A percentile compares a stretch with the other conserved stretches of the same genome.
phyloP scores from a whole-genome alignment of 2,888 invertebrate genomes.

The Eristalis pertinax region DNA sequence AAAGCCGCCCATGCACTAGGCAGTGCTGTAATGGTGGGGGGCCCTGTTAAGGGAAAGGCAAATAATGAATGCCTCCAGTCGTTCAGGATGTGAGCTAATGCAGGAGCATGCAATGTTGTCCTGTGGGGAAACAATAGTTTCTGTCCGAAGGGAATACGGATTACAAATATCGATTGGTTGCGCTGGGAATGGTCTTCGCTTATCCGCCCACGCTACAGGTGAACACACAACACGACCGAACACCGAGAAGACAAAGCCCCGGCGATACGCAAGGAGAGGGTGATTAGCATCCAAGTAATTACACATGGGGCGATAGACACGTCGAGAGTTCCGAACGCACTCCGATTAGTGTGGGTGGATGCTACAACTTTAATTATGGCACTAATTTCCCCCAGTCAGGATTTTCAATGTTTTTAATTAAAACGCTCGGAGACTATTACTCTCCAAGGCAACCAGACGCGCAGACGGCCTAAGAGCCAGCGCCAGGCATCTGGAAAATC shows the following conservation, averaged over 20 bases:
- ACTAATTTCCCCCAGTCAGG: conserved; percentile 9
- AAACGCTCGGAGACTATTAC: not conserved
- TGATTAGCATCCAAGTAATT: conserved; percentile 4
- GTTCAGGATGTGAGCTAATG: conserved; percentile 18
- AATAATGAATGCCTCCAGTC: conserved; percentile 7
- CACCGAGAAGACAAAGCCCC: not conserved
- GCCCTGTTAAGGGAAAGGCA: not conserved
- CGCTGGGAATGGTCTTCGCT: conserved; percentile 2
- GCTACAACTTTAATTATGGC: conserved; percentile 14
- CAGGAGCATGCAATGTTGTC: not conserved
- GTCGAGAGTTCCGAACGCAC: not conserved
- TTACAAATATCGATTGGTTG: conserved; percentile 34
- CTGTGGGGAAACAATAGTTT: conserved; percentile 8
- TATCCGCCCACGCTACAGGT: not conserved
- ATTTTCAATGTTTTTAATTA: conserved; percentile 28
- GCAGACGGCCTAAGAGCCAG: not conserved
- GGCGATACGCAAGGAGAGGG: not conserved
- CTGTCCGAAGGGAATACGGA: not conserved
- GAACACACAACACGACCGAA: not conserved
- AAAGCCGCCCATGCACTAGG: not conserved
- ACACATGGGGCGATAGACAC: not conserved
- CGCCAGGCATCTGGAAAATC: conserved; percentile 22
- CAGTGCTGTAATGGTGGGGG: not conserved
- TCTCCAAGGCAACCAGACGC: not conserved
- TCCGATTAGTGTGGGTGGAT: conserved; percentile 18